A percentile compares a stretch with the other conserved stretches of the same genome.
Evolutionary conservation across 1,140 invertebrate genomes (phyloP).

Genomic region (Drosophila sp.): DNA sequence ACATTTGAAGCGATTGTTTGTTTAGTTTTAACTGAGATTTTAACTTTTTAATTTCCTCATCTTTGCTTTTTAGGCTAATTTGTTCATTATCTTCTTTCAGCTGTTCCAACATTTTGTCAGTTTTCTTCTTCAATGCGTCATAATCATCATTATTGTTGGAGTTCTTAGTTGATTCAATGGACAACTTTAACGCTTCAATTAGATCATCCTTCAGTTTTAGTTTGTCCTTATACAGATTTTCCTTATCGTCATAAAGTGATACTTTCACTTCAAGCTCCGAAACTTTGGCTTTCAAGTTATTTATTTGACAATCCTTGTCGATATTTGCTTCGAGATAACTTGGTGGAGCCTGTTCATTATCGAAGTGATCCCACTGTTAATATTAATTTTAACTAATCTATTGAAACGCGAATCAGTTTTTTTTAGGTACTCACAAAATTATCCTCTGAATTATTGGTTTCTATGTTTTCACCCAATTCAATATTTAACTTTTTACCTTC

Average conservation of each 20-base stretch:
- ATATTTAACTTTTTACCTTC: slow-evolving; percentile 20
- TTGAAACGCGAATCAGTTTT: not conserved
- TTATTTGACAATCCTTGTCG: slow-evolving; percentile 5
- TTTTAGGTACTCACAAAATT: not conserved
- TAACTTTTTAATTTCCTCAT: not conserved
- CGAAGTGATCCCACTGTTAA: slow-evolving; percentile 3
- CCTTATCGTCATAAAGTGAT: not conserved
- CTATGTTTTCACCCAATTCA: slow-evolving; percentile 5
- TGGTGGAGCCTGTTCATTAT: not conserved
- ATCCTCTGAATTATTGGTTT: not conserved
- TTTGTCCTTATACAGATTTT: slow-evolving; percentile 16
- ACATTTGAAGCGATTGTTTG: not conserved
- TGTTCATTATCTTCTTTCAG: not conserved
- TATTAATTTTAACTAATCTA: not conserved
- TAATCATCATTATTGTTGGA: not conserved
- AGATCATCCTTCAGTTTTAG: slow-evolving; percentile 11
- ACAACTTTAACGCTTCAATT: slow-evolving; percentile 6
- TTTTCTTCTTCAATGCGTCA: not conserved
- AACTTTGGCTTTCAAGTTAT: not conserved
- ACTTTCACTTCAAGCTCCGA: slow-evolving; percentile 14
- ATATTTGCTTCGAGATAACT: not conserved
- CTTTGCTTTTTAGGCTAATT: not conserved
- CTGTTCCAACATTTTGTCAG: not conserved
- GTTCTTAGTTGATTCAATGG: not conserved
- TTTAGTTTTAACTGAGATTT: not conserved